Base-by-base conservation (phyloP, 92 coral and sea anemone genomes). In the Galaxea fascicularis region DNA sequence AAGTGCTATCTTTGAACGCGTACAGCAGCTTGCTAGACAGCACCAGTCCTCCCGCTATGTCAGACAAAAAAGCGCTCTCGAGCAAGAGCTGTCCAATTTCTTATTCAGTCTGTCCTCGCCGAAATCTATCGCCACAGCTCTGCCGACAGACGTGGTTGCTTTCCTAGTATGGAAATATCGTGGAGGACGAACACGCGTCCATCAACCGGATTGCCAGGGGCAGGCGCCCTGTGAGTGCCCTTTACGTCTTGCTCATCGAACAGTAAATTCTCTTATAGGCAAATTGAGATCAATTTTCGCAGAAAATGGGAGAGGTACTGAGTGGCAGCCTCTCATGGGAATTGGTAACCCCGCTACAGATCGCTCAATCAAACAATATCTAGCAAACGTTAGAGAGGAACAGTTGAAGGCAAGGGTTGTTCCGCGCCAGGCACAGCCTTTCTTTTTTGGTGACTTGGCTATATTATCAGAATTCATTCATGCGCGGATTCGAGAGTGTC, bases 331-430 rank as follows among this genome's bases (percentile, higher is more conserved):
- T 9, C 10, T 78, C 20, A 63, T 84, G 31, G 84, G 65, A 12
- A 35, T 77, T 18, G 89, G 86, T 21, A 89, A 89, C 54, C 92
- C 81, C 18, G 92, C 92, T 14, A 86, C 83, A 13, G 60, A 53
- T 78, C 46, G 86, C 26, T 60, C 63, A 41, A 86, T 89, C 4
- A 78, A 89, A 46, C 49, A 49, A 25, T 85, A 89, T 68, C 59
- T 89, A 25, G 70, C 92, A 4, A 67, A 66, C n/a, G 76, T 85
- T 10, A 52, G 73, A 5, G 92, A 83, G 68, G 88, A 88, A 45
- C 88, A 88, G 78, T 56, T 82, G 26, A 73, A 75, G 47, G 91
- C 84, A 1, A 25, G 79, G 52, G 75, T 65, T 1, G 62, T 71
- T 24, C 84, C 88, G 14, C 83, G 28, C 27, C 88, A 88, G 35